phyloP scores from a whole-genome alignment of 92 coral and sea anemone species.

The Isaurus tuberculatus region DNA sequence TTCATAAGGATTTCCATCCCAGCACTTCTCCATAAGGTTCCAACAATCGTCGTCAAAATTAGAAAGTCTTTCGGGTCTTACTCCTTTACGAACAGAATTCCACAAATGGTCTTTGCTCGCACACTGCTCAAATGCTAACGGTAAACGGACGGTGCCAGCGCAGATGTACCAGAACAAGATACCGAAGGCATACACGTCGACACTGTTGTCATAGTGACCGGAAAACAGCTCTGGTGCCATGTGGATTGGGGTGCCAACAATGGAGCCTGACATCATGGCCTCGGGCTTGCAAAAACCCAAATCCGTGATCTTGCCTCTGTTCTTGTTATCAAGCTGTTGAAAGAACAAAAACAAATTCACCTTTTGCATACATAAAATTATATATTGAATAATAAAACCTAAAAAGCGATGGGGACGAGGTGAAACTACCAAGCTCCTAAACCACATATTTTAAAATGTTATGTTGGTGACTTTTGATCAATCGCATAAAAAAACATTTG shows the following conservation, averaged over 20 bases:
- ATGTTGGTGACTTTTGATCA: too few species aligned
- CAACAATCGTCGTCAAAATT: constrained; percentile 97
- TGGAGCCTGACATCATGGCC: constrained; percentile 99
- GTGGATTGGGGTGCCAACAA: constrained; percentile 99
- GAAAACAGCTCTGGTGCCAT: constrained; percentile 99
- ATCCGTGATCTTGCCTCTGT: constrained; percentile 96
- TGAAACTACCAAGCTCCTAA: too few species aligned
- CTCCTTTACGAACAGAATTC: constrained; percentile 96
- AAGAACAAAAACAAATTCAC: background rate
- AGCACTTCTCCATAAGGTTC: constrained; percentile 94
- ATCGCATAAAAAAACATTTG: too few species aligned
- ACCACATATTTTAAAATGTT: too few species aligned
- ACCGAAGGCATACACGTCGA: constrained; percentile 98
- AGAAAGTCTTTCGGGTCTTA: constrained; percentile 92
- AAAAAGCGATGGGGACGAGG: too few species aligned
- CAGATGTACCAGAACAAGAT: constrained; percentile 98
- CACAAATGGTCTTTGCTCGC: constrained; percentile 98
- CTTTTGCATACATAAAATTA: background rate
- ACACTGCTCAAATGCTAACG: constrained; percentile 96
- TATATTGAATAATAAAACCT: too few species aligned
- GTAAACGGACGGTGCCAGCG: constrained; percentile 96
- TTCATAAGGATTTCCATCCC: constrained; percentile 89
- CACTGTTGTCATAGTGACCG: constrained; percentile 99
- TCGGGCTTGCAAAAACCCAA: constrained; percentile 99
- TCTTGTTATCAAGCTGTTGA: constrained; percentile 82